Evolutionary conservation across 2,888 invertebrate species (phyloP).

Genomic region (Eutolmus rufibarbis): DNA sequence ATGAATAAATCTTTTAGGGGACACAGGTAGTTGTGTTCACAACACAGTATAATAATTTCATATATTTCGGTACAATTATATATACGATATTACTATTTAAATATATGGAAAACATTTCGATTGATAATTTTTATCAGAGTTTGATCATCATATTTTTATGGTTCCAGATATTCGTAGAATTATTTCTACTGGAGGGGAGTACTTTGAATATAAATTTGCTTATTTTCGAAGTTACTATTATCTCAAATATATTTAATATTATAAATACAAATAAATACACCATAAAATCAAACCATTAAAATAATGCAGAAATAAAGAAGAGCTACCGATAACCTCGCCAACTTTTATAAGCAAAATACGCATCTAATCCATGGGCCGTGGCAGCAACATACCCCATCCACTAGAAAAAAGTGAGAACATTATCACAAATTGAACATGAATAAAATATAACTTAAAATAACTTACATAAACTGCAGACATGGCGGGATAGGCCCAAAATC

Average conservation of each 20-base stretch:
- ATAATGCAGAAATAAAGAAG: background rate
- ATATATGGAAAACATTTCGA: no score
- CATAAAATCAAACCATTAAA: background rate
- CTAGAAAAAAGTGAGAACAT: constrained; percentile 66
- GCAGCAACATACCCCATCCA: constrained; percentile 80
- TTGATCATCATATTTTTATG: no score
- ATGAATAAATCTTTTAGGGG: no score
- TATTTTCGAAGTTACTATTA: background rate
- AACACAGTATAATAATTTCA: no score
- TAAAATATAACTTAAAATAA: background rate
- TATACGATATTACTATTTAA: no score
- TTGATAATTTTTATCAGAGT: no score
- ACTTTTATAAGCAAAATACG: constrained; percentile 76
- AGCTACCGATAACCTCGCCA: constrained; percentile 69
- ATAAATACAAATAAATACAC: background rate
- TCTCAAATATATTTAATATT: background rate
- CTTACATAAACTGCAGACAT: constrained; percentile 88
- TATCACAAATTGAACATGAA: background rate
- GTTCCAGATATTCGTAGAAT: no score
- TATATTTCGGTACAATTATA: no score
- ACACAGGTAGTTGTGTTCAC: no score
- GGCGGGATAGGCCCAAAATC: constrained; percentile 86
- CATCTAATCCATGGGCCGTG: constrained; percentile 79
- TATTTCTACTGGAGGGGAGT: no score
- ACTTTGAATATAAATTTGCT: no score